Base-by-base conservation (phyloP, 1,140 invertebrate species). In the Sinonovacula constricta region DNA sequence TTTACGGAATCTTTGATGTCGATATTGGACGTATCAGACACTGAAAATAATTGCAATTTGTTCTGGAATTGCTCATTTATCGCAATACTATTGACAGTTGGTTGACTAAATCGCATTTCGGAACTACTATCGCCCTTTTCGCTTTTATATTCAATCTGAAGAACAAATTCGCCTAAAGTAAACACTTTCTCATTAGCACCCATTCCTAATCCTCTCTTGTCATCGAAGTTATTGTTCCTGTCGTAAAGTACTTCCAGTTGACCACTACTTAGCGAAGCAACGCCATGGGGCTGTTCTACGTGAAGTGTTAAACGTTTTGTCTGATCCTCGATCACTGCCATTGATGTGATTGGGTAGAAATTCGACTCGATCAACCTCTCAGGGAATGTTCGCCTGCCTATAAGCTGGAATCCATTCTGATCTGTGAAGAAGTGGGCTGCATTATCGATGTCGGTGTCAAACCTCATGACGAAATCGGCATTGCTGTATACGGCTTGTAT, bases 181-280 rank as follows among this genome's bases (percentile, higher is more conserved):
- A 93, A 91, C 26, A 94, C 93, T 87, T 96, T 97, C 85, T 98
- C 97, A 0, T 96, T 93, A 0, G 98, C 93, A 18, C 96, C 97
- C 88, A 98, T 96, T 2, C 95, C 95, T 93, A 97, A 95, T 0
- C 97, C 97, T 26, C 96, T 91, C 0, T 94, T 94, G 85, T 98
- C 97, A 85, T 97, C 96, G 86, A 95, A 96, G 0, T 95, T 88
- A 1, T 96, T 95, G 65, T 95, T 92, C 7, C 97, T 91, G 81
- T 98, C 97, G 12, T 98, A 86, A 95, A 98, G 96, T 0, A 97
- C 93, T 82, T 97, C 95, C 15, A 97, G 83, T 90, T 94, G 95
- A 0, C 96, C 96, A 0, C 95, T 94, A 81, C 96, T 94, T 87
- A 95, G 95, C 53, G 94, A 94, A 0, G 95, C 94, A 0, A 95